Percentiles rank a stretch among this genome's conserved stretches.
Conservation (phyloP, 2,113 vertebrate genomes). For the Gobiocypris rarus region DNA sequence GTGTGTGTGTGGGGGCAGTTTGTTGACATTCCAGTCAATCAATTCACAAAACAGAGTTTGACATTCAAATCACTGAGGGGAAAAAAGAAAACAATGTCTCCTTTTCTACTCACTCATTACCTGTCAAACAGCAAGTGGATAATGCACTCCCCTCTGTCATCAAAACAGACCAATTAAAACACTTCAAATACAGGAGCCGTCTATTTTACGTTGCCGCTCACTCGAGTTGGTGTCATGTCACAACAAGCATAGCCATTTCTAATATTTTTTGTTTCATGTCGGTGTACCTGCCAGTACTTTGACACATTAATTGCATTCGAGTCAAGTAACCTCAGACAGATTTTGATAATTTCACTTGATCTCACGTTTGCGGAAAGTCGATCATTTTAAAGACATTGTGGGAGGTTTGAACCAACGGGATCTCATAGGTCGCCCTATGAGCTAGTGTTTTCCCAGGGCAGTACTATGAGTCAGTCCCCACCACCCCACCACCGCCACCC, state of each 20-base stretch:
- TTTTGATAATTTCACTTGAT: neutral
- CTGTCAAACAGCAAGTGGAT: conserved; percentile 47
- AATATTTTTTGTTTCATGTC: conserved; percentile 37
- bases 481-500: neutral
- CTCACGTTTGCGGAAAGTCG: neutral
- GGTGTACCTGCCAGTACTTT: conserved; percentile 38
- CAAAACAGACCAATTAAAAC: conserved; percentile 62
- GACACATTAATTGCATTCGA: conserved; percentile 47
- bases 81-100: conserved; percentile 3
- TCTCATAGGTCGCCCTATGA: neutral
- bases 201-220: conserved; percentile 31
- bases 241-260: conserved; percentile 52
- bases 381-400: neutral
- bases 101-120: conserved; percentile 39
- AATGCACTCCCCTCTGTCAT: conserved; percentile 44
- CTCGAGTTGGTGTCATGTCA: conserved; percentile 49
- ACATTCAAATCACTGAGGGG: conserved; percentile 21
- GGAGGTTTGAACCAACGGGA: neutral
- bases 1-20: too few species aligned
- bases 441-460: neutral
- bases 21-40: conserved; percentile 12
- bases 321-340: neutral
- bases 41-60: conserved; percentile 28
- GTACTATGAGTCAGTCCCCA: conserved; percentile 52
- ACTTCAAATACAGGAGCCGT: conserved; percentile 42